These are phyloP conservation scores for Drosophila ogumai DNA, from an alignment of 1,140 invertebrate genomes.

Conservation along the genomic window DNA sequence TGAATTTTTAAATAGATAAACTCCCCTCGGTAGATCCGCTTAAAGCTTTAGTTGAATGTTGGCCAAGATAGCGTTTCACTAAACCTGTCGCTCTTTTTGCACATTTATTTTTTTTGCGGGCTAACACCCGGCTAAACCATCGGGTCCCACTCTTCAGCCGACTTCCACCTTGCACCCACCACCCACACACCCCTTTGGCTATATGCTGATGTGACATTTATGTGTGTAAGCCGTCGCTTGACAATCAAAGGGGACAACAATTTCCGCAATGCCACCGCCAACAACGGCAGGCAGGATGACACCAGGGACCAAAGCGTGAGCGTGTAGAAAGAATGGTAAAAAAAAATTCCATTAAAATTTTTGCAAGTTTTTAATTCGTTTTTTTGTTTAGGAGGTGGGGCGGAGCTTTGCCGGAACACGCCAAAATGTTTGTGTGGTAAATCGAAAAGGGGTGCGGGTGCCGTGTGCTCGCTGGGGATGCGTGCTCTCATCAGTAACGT, in stretches of 20 bases:
- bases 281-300: slow-evolving; percentile 50
- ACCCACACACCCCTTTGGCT: slow-evolving; percentile 9
- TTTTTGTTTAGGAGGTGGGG: slow-evolving; percentile 30
- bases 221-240: slow-evolving; percentile 77
- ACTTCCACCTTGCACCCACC: slow-evolving; percentile 2
- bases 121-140: slow-evolving; percentile 31
- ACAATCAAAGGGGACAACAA: slow-evolving; percentile 80
- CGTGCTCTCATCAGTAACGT: slow-evolving; percentile 66
- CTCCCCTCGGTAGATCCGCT: not conserved
- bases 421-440: slow-evolving; percentile 75
- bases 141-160: not conserved
- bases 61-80: slow-evolving; percentile 26
- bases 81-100: slow-evolving; percentile 39
- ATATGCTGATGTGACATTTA: slow-evolving; percentile 69
- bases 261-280: slow-evolving; percentile 65
- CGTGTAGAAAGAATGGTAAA: slow-evolving; percentile 29
- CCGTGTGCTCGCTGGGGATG: slow-evolving; percentile 53
- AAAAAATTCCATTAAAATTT: slow-evolving; percentile 80
- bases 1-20: not conserved
- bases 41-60: slow-evolving; percentile 25
- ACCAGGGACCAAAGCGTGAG: slow-evolving; percentile 28
- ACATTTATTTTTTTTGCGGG: slow-evolving; percentile 29
- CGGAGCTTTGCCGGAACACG: slow-evolving; percentile 23
- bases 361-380: slow-evolving; percentile 77
- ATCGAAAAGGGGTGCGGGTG: slow-evolving; percentile 51